Base-by-base conservation (phyloP, 2,888 invertebrate genomes). In the Eueremaeus valkanovi region DNA sequence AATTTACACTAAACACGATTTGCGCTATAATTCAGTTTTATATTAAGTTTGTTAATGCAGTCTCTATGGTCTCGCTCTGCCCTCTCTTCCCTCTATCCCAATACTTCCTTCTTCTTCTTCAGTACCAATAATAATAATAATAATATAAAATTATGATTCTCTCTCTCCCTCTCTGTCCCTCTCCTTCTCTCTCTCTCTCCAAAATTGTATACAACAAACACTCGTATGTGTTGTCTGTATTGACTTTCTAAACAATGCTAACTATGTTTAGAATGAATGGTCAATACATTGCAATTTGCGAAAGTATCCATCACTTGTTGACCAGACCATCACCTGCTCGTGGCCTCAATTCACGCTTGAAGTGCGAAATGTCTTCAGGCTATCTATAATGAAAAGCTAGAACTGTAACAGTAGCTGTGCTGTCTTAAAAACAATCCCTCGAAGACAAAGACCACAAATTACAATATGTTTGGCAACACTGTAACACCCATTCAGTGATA, bases 241-340 rank as follows among this genome's bases (percentile, higher is more conserved):
- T 16, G 45, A 6, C 16, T 45, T n/a, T 8, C 24, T 13, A 24
- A 16, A 55, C 24, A 21, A 24, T 21, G 9, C 16, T 61, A 24
- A 58, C 58, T 58, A 58, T 61, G 31, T 61, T 31, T 61, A 31
- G 31, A 61, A 24, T 61, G 31, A n/a, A 29, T 61, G 61, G 61
- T 61, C 61, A 61, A 13, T 61, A 61, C 31, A 61, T 31, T 31
- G 29, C 11, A n/a, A 61, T 61, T 61, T 16, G 6, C 16, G 45
- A 31, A 31, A 31, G 31, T 61, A 61, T 61, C 61, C 29, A 61
- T 61, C 61, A 61, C 6, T 61, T 9, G 27, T 16, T 61, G 61
- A 61, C 61, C 61, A 61, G 31, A 61, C 9, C 33, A 61, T 61
- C 61, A 61, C 61, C 61, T 61, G 61, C 61, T 61, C 31, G 61